Percentiles rank a stretch among this genome's conserved stretches.
Evolutionary conservation across 2,888 invertebrate species (phyloP).

Genomic region (Mantis religiosa): DNA sequence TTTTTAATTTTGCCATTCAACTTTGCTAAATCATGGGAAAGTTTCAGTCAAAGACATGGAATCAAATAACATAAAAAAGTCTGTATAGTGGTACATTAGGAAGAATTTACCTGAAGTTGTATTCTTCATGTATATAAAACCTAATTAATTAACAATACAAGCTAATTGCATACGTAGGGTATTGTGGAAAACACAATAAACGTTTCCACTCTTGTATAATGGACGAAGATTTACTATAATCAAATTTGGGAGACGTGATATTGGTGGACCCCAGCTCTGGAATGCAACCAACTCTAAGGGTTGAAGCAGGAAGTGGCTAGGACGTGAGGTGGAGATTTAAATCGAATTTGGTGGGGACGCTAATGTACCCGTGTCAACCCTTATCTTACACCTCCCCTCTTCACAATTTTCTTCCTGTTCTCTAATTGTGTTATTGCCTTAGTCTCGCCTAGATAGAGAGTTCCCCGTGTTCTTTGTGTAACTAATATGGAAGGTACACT

Average conservation of each 20-base stretch:
- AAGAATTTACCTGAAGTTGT: no score
- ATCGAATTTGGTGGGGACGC: conserved; percentile 21
- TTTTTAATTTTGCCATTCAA: no score
- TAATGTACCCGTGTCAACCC: conserved; percentile 26
- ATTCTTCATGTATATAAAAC: no score
- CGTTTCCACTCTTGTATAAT: background rate
- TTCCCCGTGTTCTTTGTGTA: background rate
- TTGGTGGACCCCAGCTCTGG: background rate
- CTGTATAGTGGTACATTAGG: no score
- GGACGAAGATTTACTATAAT: background rate
- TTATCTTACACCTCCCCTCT: conserved; percentile 19
- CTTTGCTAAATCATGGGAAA: no score
- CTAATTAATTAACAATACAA: no score
- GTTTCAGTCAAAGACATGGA: no score
- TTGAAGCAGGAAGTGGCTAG: background rate
- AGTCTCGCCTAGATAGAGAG: conserved; percentile 9
- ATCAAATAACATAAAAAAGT: no score
- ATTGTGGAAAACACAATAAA: background rate
- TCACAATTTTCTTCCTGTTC: background rate
- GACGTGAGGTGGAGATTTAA: conserved; percentile 18
- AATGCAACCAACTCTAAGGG: background rate
- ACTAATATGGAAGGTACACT: background rate
- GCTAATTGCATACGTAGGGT: background rate
- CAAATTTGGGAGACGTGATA: background rate
- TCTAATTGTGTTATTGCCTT: conserved; percentile 12